Base-by-base conservation (phyloP, 2,113 vertebrate genomes). In the Callipepla squamata region DNA sequence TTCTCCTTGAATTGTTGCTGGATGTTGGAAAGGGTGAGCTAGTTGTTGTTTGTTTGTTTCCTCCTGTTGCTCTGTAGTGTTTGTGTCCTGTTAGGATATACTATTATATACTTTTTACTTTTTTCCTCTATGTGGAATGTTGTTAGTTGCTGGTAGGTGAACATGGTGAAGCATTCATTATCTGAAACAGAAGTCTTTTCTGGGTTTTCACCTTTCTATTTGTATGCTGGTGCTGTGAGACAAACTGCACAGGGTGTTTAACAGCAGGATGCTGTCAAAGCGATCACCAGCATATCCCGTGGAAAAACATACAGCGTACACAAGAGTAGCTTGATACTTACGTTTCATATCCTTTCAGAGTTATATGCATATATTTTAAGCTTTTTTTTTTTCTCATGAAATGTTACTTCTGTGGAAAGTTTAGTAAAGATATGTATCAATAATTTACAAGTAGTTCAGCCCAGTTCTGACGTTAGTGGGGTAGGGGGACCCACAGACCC, bases 221-320 rank as follows among this genome's bases (percentile, higher is more conserved):
- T 88, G 0, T 48, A 5, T 7, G 47, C 28, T 2, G n/a, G 45
- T 66, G 57, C 7, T 75, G 18, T 32, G 4, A 75, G 34, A 13
- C 15, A 84, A 57, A 12, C 7, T 67, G 50, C 7, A 30, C 3
- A 3, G 2, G 3, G 13, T 63, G 7, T 4, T 0, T 28, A 21
- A 55, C 58, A 63, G 8, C 17, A 50, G 10, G n/a, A 57, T 68
- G 10, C 5, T 86, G 55, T 28, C 16, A 51, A 68, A 85, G 44
- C 32, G 36, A 25, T 85, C 45, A 20, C 11, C n/a, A 15, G 4
- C 16, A 81, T 62, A 7, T 5, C 9, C 10, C 42, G 9, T 26
- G 48, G 22, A 20, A 45, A 7, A 50, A 6, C 3, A 40, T 78
- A 80, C 45, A 77, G 18, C 4, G 3, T 4, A 5, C 10, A 1